Evolutionary conservation across 2,888 invertebrate genomes (phyloP), one percentile per base, ranked within the genome.

Genomic region (Macrosoma leucophasiata): DNA sequence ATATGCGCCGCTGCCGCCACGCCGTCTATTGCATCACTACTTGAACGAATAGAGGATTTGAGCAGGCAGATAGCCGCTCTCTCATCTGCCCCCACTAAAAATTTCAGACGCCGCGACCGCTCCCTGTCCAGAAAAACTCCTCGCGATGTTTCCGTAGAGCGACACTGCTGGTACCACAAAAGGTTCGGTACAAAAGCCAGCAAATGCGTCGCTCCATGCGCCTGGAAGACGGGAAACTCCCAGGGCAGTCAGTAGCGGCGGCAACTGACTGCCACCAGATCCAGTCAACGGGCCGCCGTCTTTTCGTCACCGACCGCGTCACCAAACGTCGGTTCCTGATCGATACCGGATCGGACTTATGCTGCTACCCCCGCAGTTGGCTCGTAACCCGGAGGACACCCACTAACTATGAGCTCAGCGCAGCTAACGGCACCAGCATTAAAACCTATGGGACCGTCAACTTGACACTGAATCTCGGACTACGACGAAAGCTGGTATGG

Each of bases 371-470:
- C n/a, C n/a, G n/a, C n/a, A n/a, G n/a, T n/a, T n/a, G n/a, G n/a
- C n/a, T n/a, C n/a, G n/a, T n/a, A n/a, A n/a, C n/a, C n/a, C n/a
- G n/a, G n/a, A n/a, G n/a, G 18, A n/a, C n/a, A n/a, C n/a, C n/a
- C n/a, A n/a, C 31, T 5, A 34, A 31, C 3, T 43, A 38, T 24
- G 33, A 43, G 10, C 37, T 46, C 8, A 17, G 23, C 5, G 38
- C 45, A 11, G 41, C 41, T 1, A 39, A 45, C n/a, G 41, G 44
- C 6, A 41, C 35, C 23, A 25, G 22, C 11, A 42, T 45, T 2
- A 39, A 36, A 14, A 42, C 45, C 3, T 45, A 27, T 23, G 45
- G 42, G 11, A 38, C 12, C 10, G n/a, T 30, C 0, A 29, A 24
- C 7, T 18, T 55, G 4, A 23, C 17, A 4, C 25, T 42, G 1